Evolutionary conservation across 2,888 invertebrate genomes (phyloP), one percentile per base, ranked within the genome.

Genomic region (Zelleria hepariella): DNA sequence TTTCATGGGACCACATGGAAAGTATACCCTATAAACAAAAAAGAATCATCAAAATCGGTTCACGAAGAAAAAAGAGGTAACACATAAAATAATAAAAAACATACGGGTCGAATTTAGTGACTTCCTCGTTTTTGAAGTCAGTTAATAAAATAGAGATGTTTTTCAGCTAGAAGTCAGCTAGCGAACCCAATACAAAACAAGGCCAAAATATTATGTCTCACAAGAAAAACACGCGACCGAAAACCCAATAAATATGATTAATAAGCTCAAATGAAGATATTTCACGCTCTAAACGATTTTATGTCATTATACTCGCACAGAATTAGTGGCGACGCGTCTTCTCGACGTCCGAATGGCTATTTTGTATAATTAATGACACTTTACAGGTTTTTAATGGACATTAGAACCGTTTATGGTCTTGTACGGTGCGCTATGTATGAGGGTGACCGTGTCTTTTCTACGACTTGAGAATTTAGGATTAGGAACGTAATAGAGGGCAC

Each of bases 301-400:
- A 18, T 51, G 56, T 26, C 25, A 27, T 25, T 56, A 26, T 32
- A 26, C 15, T 6, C 32, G 23, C 26, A 32, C 48, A 49, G 26
- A 54, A 56, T 55, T 49, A 55, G 20, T 27, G 23, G 52, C 26
- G 24, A 61, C 57, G 57, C 25, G 53, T 42, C n/a, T 21, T 8
- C 52, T 49, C 68, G 70, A 70, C 69, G 68, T 65, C 65, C 65
- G 57, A 64, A 60, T 66, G 60, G 61, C 64, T 62, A 63, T 70
- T 67, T 68, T 66, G 65, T 70, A 72, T 74, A 78, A 79, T 75
- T 76, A 77, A 80, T 75, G 73, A 65, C 68, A 58, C 61, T 72
- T 74, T 71, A 75, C 67, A 64, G 67, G 67, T 68, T 75, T 73
- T 75, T 80, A 78, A 80, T 80, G 75, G 70, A 66, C 65, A 73